These are phyloP conservation scores for Oreotragus oreotragus DNA, from an alignment of 2,113 vertebrate species.

Conservation along the genomic window DNA sequence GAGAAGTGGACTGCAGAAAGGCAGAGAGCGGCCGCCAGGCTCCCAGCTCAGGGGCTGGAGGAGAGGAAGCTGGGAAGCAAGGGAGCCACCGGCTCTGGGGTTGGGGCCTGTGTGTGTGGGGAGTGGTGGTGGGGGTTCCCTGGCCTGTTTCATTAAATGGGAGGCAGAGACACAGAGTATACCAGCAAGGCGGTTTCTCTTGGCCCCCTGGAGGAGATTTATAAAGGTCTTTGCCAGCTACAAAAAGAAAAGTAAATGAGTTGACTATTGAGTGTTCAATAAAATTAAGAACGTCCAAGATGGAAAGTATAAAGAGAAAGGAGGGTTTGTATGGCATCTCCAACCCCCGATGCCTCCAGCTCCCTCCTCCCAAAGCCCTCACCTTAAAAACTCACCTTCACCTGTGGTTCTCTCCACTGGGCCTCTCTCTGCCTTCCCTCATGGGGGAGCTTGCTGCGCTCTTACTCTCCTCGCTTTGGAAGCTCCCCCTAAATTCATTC, in stretches of 20 bases:
- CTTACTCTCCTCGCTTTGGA: background rate
- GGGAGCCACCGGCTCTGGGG: background rate
- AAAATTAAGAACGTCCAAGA: background rate
- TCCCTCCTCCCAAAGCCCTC: background rate
- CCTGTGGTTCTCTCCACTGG: background rate
- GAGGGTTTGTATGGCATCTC: background rate
- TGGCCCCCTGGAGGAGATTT: background rate
- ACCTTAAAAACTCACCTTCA: background rate
- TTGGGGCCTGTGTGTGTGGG: background rate
- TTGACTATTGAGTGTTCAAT: background rate
- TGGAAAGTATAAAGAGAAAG: background rate
- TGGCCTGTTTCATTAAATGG: background rate
- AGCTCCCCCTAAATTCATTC: background rate
- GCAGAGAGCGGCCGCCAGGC: background rate
- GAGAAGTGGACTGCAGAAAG: background rate
- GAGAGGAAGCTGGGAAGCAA: background rate
- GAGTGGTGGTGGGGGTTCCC: background rate
- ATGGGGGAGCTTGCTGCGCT: background rate
- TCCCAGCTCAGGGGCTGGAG: background rate
- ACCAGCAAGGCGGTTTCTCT: background rate
- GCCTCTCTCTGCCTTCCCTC: background rate
- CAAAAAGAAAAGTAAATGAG: background rate
- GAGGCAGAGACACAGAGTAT: background rate
- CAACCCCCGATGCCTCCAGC: background rate
- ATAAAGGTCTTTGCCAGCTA: background rate